These are phyloP conservation scores for Andrena chrysosceles DNA, from an alignment of 2,888 invertebrate species.

Conservation along the genomic window DNA sequence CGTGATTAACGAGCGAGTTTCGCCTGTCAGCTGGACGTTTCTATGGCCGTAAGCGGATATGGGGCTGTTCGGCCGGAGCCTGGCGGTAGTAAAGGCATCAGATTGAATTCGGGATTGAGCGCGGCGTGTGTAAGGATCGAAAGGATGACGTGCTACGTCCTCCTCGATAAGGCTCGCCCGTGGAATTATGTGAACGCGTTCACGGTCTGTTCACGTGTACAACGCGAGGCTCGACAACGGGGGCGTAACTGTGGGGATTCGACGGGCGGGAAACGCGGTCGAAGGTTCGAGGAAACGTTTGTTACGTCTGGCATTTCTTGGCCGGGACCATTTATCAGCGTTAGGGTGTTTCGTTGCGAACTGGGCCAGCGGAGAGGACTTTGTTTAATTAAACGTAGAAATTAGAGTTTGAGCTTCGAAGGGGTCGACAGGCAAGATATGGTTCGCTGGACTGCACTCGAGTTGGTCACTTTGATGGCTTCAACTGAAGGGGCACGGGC, in stretches of 20 bases:
- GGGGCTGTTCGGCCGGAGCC: slow-evolving; percentile 43
- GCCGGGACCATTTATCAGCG: no score
- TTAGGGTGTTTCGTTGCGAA: no score
- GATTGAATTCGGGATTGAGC: slow-evolving; percentile 61
- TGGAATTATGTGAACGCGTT: slow-evolving; percentile 56
- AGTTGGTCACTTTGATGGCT: no score
- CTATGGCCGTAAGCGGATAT: slow-evolving; percentile 52
- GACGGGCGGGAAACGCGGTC: not conserved
- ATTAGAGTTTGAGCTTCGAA: no score
- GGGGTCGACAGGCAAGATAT: no score
- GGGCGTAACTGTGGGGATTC: not conserved
- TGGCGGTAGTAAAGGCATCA: slow-evolving; percentile 45
- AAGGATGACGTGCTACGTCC: slow-evolving; percentile 45
- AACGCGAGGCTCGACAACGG: not conserved
- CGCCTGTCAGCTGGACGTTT: slow-evolving; percentile 50
- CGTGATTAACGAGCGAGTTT: slow-evolving; percentile 59
- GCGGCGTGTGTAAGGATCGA: slow-evolving; percentile 54
- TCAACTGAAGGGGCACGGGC: no score
- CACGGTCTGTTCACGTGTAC: slow-evolving; percentile 2
- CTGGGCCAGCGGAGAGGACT: no score
- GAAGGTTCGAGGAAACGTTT: no score
- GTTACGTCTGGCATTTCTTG: no score
- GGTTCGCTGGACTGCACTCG: no score
- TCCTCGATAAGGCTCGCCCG: slow-evolving; percentile 44
- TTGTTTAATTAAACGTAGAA: no score